Conservation (phyloP, 1,140 invertebrate genomes). For the Heliconius congener region DNA sequence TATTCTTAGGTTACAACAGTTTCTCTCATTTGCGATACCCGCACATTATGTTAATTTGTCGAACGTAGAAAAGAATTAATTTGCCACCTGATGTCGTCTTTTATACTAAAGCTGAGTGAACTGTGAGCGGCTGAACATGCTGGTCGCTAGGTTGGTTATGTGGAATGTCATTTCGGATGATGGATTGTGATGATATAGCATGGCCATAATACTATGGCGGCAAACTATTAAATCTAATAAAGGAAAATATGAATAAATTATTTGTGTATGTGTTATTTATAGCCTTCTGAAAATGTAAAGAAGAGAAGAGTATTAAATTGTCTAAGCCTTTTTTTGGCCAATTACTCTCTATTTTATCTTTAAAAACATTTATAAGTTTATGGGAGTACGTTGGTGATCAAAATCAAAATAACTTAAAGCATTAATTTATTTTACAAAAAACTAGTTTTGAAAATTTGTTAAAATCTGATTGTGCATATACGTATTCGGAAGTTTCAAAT, state of each 20-base stretch:
- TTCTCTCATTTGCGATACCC: too few relatives aligned
- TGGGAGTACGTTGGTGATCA: not conserved
- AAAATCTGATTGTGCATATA: too few relatives aligned
- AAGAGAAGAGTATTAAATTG: too few relatives aligned
- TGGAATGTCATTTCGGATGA: conserved; percentile 48
- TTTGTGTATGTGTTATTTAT: too few relatives aligned
- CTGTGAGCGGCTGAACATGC: conserved; percentile 1
- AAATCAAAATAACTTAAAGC: not conserved
- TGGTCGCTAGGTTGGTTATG: conserved; percentile 24
- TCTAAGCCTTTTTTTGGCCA: not conserved
- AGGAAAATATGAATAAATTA: not conserved
- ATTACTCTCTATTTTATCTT: not conserved
- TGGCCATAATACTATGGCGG: conserved; percentile 33
- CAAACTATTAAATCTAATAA: not conserved
- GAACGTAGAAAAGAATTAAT: too few relatives aligned
- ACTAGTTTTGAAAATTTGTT: too few relatives aligned
- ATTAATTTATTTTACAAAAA: too few relatives aligned
- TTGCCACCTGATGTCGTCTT: too few relatives aligned
- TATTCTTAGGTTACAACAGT: too few relatives aligned
- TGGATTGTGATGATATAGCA: conserved; percentile 54
- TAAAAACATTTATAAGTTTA: not conserved
- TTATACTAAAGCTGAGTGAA: not conserved
- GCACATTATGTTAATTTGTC: too few relatives aligned
- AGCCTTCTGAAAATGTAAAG: not conserved
- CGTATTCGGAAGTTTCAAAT: too few relatives aligned